Conservation (phyloP, 2,888 invertebrate genomes). For the Cerceris ruficornis region DNA sequence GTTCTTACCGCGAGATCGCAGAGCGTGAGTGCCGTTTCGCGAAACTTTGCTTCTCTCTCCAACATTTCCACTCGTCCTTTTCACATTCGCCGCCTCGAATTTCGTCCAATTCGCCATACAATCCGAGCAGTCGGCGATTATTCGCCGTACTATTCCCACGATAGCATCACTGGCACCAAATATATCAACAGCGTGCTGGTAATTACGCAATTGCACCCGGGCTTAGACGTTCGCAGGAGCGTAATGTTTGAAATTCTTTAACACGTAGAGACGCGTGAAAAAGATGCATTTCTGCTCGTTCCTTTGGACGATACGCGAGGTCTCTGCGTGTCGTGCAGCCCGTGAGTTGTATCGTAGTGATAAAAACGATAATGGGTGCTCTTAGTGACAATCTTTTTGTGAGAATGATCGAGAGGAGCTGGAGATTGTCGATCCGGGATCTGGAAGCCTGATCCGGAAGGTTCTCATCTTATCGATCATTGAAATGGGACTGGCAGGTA, state of each 20-base stretch:
- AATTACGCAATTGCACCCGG: slow-evolving; percentile 42
- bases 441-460: slow-evolving; percentile 18
- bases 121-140: too few species aligned
- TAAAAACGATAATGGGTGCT: slow-evolving; percentile 37
- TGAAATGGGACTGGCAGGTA: slow-evolving; percentile 51
- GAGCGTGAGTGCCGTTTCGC: background rate
- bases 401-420: slow-evolving; percentile 2
- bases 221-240: background rate
- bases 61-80: too few species aligned
- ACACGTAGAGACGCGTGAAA: background rate
- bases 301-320: background rate
- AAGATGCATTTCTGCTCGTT: background rate
- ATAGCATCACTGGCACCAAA: background rate
- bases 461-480: background rate
- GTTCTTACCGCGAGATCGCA: slow-evolving; percentile 69
- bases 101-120: too few species aligned
- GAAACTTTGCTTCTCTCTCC: too few species aligned
- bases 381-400: slow-evolving; percentile 13
- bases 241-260: background rate
- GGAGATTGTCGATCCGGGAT: background rate
- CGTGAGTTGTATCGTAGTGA: slow-evolving; percentile 1
- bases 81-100: too few species aligned
- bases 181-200: background rate
- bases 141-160: background rate
- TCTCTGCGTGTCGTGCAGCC: background rate